These are phyloP conservation scores for Drosophila robusta DNA, from an alignment of 2,888 invertebrate species.

Conservation along the genomic window DNA sequence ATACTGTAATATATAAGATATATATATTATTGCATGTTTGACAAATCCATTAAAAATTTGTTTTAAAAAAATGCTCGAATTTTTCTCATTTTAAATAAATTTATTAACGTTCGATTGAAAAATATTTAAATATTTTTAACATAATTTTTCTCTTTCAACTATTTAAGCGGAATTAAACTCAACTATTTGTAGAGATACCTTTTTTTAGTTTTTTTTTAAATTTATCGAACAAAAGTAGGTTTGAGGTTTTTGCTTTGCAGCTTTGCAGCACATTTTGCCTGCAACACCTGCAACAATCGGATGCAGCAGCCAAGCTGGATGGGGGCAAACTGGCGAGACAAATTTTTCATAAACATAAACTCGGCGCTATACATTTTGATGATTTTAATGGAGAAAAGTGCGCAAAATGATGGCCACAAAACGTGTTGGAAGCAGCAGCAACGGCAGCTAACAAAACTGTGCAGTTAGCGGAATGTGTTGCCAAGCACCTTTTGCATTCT, in stretches of 20 bases:
- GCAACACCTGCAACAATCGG: slow-evolving; percentile 8
- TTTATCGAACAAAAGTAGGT: background rate
- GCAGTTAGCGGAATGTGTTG: slow-evolving; percentile 77
- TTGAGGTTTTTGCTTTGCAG: background rate
- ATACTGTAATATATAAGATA: background rate
- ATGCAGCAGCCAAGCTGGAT: background rate
- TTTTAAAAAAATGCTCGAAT: too few relatives aligned
- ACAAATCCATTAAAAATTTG: too few relatives aligned
- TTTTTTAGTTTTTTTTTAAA: background rate
- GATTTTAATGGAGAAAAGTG: slow-evolving; percentile 80
- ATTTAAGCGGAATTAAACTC: too few relatives aligned
- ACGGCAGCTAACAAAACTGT: slow-evolving; percentile 9
- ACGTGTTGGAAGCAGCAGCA: slow-evolving; percentile 65
- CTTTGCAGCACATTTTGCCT: too few relatives aligned
- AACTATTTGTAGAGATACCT: too few relatives aligned
- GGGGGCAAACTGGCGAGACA: slow-evolving; percentile 51
- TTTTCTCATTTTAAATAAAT: too few relatives aligned
- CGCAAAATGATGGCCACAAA: slow-evolving; percentile 78
- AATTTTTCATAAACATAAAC: slow-evolving; percentile 78
- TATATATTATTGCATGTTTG: too few relatives aligned
- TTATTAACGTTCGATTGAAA: too few relatives aligned
- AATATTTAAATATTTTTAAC: too few relatives aligned
- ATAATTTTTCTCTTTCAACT: too few relatives aligned
- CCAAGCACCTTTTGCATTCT: slow-evolving; percentile 73
- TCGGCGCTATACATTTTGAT: slow-evolving; percentile 75